Evolutionary conservation across 2,113 vertebrate species (phyloP), one percentile per base, ranked within the genome.

Genomic region (Collichthys lucidus): DNA sequence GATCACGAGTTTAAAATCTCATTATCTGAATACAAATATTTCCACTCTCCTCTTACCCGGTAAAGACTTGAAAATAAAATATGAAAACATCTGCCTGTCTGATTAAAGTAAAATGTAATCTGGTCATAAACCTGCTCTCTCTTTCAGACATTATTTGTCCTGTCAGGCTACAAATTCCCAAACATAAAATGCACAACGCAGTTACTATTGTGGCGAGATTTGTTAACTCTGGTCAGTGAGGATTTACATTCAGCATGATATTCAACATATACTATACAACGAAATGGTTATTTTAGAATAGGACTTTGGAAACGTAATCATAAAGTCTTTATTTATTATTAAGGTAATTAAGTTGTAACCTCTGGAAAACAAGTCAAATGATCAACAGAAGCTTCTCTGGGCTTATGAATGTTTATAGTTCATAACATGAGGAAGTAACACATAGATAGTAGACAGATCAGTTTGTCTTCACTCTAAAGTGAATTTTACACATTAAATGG

Each of bases 11-110:
- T 68, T 35, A 63, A 74, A 46, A 69, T 20, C 35, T 75, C 20
- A 47, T 63, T 72, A 67, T 60, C 19, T 35, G 15, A 26, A 74
- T 5, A 44, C 35, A 78, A 50, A 60, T 46, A 55, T 50, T 66
- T 62, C 35, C 1, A 1, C 24, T 61, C 66, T 65, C 16, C 0
- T 52, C 7, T 56, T 31, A 50, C 10, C 26, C 14, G 0, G 19
- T 63, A 8, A 79, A 15, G 40, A 64, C 24, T 59, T 61, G 29
- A 80, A 80, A 16, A 26, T 61, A 12, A 19, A 42, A 26, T 26
- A 46, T 71, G 22, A 73, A 78, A 65, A 29, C 55, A 19, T 78
- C 24, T 65, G 8, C 4, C 11, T 50, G 19, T 69, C 11, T 35
- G 14, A 63, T 49, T 31, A 19, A 72, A 35, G 10, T 62, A 35